Evolutionary conservation across 2,888 invertebrate species (phyloP).

Genomic region (Furcula furcula): DNA sequence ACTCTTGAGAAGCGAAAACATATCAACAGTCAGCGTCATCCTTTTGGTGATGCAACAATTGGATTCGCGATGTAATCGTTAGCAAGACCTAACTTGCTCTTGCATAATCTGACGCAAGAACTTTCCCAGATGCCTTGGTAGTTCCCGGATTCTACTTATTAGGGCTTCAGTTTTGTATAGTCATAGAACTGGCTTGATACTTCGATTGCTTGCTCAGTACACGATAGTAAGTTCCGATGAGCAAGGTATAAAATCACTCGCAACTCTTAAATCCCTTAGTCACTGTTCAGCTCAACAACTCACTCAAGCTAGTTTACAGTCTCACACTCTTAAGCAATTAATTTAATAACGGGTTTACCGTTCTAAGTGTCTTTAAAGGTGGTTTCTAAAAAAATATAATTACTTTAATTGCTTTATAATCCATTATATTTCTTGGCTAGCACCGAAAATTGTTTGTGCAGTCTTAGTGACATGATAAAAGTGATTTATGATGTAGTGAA

Average conservation of each 20-base stretch:
- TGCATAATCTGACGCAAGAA: slow-evolving; percentile 22
- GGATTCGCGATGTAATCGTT: slow-evolving; percentile 10
- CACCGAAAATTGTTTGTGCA: slow-evolving; percentile 6
- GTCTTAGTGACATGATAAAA: slow-evolving; percentile 20
- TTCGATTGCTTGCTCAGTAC: too few relatives aligned
- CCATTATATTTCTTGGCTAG: not conserved
- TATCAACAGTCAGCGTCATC: too few relatives aligned
- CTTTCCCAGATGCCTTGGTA: too few relatives aligned
- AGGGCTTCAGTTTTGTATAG: too few relatives aligned
- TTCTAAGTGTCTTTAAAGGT: too few relatives aligned
- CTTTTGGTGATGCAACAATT: slow-evolving; percentile 23
- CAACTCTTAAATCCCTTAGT: slow-evolving; percentile 18
- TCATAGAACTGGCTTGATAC: too few relatives aligned
- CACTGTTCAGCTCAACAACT: slow-evolving; percentile 11
- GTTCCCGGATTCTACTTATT: too few relatives aligned
- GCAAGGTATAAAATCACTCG: slow-evolving; percentile 15
- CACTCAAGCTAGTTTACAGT: slow-evolving; percentile 5
- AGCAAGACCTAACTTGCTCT: slow-evolving; percentile 7
- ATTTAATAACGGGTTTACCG: slow-evolving; percentile 10
- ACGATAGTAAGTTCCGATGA: not conserved
- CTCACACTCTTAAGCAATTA: not conserved
- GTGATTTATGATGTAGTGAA: slow-evolving; percentile 21
- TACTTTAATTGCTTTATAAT: slow-evolving; percentile 3
- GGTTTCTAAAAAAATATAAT: slow-evolving; percentile 3
- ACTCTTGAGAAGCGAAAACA: too few relatives aligned